Evolutionary conservation across 2,888 invertebrate genomes (phyloP).

Genomic region (Matsumyia berberina): DNA sequence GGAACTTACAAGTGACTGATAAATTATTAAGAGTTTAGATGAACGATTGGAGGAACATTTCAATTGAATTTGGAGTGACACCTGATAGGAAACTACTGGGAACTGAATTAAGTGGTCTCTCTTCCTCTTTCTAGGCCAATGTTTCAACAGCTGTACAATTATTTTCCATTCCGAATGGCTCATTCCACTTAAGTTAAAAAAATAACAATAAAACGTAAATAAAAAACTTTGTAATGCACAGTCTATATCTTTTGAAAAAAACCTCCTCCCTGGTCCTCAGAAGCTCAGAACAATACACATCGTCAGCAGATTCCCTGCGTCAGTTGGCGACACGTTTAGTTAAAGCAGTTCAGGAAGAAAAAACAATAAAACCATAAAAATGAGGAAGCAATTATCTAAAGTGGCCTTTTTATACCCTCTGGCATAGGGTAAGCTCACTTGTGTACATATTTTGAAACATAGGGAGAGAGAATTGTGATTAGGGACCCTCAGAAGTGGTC

Average conservation of each 20-base stretch:
- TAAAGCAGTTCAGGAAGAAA: constrained; percentile 8
- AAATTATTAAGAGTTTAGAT: constrained; percentile 4
- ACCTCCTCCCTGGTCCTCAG: not conserved
- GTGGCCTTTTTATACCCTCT: constrained; percentile 51
- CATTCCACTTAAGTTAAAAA: constrained; percentile 17
- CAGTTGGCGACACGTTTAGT: constrained; percentile 52
- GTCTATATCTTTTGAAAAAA: not conserved
- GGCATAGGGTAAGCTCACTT: too few species aligned
- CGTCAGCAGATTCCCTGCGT: constrained; percentile 3
- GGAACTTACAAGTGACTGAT: constrained; percentile 12
- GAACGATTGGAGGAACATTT: too few species aligned
- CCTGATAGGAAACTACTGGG: too few species aligned
- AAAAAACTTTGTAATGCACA: constrained; percentile 30
- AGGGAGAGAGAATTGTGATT: too few species aligned
- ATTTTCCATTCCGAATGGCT: not conserved
- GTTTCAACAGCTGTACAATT: not conserved
- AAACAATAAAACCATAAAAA: constrained; percentile 37
- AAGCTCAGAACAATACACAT: not conserved
- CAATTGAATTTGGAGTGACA: too few species aligned
- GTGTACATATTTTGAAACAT: too few species aligned
- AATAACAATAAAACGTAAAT: constrained; percentile 45
- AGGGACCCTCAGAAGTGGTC: too few species aligned
- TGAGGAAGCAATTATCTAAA: constrained; percentile 64
- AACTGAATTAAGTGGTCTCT: too few species aligned
- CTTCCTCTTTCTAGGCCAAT: too few species aligned